Percentiles rank a stretch among this genome's conserved stretches.
Conservation (phyloP, 2,888 invertebrate genomes). For the Incurvaria masculella region DNA sequence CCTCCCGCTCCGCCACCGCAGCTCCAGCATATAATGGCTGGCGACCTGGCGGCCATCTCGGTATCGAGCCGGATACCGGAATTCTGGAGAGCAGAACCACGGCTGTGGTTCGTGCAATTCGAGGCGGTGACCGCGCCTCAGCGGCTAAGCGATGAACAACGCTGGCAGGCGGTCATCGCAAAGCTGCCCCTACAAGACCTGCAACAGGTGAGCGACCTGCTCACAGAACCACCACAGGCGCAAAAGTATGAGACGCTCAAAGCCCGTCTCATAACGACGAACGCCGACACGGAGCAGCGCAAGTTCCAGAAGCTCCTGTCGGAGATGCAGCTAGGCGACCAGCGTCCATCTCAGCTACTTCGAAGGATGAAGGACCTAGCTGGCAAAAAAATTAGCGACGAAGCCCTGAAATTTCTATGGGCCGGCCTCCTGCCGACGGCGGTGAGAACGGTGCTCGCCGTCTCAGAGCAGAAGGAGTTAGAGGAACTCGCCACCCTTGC, state of each 20-base stretch:
- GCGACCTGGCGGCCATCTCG: slow-evolving; percentile 9
- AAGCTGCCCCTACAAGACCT: background rate
- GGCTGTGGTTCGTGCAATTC: background rate
- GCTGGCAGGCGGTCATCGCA: background rate
- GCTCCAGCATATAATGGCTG: no score
- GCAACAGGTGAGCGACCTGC: slow-evolving; percentile 2
- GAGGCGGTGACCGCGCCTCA: background rate
- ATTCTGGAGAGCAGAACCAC: background rate
- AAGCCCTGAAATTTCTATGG: background rate
- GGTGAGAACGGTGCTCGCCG: background rate
- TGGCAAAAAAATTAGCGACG: slow-evolving; percentile 2
- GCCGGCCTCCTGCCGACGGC: background rate
- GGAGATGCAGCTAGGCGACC: slow-evolving; percentile 2
- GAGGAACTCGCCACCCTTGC: no score
- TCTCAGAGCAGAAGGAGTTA: background rate
- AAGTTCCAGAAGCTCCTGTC: slow-evolving; percentile 2
- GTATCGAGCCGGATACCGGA: slow-evolving; percentile 1
- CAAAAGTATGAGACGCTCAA: background rate
- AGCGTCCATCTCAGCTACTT: slow-evolving; percentile 2
- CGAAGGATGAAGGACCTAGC: slow-evolving; percentile 3
- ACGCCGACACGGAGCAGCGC: background rate
- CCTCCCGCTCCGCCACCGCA: no score
- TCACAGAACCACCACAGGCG: background rate
- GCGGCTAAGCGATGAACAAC: background rate
- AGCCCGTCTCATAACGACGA: background rate